These are phyloP conservation scores for Rostratula benghalensis DNA, from an alignment of 2,113 vertebrate genomes.

Conservation along the genomic window DNA sequence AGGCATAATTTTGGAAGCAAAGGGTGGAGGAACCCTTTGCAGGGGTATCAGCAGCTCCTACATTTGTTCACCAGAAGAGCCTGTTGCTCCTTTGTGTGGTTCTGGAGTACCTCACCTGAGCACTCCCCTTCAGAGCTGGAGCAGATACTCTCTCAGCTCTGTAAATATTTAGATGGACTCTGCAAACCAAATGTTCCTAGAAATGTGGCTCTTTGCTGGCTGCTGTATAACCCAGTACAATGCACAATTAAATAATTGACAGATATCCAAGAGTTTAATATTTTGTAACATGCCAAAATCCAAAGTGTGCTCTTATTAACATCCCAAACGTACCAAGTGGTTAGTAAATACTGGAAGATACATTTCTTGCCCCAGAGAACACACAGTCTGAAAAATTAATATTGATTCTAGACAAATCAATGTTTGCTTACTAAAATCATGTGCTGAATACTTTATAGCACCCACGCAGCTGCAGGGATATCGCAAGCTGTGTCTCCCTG, in stretches of 20 bases:
- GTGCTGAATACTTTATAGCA: constrained; percentile 21
- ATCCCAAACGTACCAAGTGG: neutral
- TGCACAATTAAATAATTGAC: neutral
- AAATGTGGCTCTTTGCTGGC: neutral
- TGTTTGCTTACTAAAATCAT: constrained; percentile 41
- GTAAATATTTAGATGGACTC: neutral
- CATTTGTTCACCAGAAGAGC: neutral
- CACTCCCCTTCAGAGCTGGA: neutral
- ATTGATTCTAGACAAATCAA: constrained; percentile 52
- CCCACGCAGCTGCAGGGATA: neutral
- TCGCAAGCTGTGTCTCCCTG: neutral
- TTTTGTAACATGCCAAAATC: neutral
- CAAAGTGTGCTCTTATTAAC: neutral
- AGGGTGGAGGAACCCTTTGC: neutral
- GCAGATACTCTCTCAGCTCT: neutral
- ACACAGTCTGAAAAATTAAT: constrained; percentile 35
- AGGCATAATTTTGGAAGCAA: neutral
- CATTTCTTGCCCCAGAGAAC: constrained; percentile 35
- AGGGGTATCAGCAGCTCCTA: neutral
- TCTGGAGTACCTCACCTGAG: neutral
- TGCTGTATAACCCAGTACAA: neutral
- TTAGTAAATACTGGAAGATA: constrained; percentile 17
- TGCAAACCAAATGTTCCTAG: neutral
- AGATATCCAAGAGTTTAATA: neutral
- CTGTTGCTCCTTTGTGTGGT: neutral